These are phyloP conservation scores for Gobio occitaniae DNA, from an alignment of 2,797 vertebrate genomes.

Conservation along the genomic window DNA sequence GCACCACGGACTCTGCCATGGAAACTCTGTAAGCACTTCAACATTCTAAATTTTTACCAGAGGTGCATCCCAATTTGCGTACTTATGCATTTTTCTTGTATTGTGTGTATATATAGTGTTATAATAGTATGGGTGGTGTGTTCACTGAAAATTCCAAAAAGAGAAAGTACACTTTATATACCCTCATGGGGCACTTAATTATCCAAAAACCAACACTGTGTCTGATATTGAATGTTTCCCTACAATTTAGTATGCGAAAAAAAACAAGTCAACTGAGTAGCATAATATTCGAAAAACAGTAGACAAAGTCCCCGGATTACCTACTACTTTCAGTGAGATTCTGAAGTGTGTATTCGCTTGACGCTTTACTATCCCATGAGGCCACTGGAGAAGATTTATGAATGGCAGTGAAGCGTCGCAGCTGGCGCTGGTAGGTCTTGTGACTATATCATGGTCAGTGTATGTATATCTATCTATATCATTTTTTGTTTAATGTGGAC, in stretches of 20 bases:
- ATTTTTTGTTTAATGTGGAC: too few species aligned
- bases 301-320: not conserved
- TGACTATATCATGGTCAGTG: not conserved
- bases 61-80: not conserved
- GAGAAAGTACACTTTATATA: too few species aligned
- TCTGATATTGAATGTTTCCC: not conserved
- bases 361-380: not conserved
- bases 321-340: not conserved
- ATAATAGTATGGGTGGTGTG: too few species aligned
- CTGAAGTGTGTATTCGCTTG: not conserved
- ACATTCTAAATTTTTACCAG: not conserved
- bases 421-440: not conserved
- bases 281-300: not conserved
- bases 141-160: not conserved
- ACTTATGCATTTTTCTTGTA: not conserved
- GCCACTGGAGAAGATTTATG: not conserved
- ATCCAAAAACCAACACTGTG: not conserved
- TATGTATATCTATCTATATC: too few species aligned
- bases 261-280: not conserved
- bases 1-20: conserved; percentile 54
- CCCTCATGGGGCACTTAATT: too few species aligned
- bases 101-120: not conserved
- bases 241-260: not conserved
- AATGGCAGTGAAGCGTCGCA: not conserved
- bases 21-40: conserved; percentile 52